Base-by-base conservation (phyloP, 2,888 invertebrate genomes). In the Pollenia griseotomentosa region DNA sequence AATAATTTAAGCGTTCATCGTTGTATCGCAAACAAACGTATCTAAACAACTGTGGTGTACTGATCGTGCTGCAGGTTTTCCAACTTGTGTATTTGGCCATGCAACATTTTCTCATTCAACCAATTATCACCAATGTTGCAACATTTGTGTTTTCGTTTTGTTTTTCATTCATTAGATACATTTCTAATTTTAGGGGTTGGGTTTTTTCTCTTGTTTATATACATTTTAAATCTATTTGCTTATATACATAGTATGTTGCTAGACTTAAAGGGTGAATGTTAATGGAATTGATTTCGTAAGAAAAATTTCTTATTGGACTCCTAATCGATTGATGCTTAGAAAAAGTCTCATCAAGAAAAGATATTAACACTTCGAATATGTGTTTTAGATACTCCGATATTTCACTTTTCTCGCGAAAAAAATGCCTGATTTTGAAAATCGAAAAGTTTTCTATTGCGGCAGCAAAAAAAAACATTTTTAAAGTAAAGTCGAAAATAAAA, bases 111-210 rank as follows among this genome's bases (percentile, higher is more conserved):
- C 23, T 55, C 14, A 46, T 10, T 12, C 51, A 8, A 55, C 19
- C 16, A 66, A 81, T 65, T 33, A 19, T 82, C 85, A 86, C 73
- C 85, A 86, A 86, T 66, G 55, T 61, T 82, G 73, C 85, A 86
- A 86, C 85, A 86, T 82, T 73, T 78, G n/a, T 71, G 57, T 59
- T 55, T 73, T 51, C 23, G 65, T 57, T 19, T 9, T n/a, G 6
- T 4, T 65, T 4, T 44, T 10, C 23, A 6, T 8, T 12, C 74
- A 68, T 16, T 57, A 53, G 51, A 84, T 42, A 74, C 61, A 80
- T 77, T 63, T 63, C 1, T 2, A 53, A 53, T 46, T 55, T 57
- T 61, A 68, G 16, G 84, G 84, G 84, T 23, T 55, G 33, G 48
- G 3, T 63, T 61, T 68, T 11, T 40, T 0, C 5, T 10, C 16